A percentile compares a stretch with the other conserved stretches of the same genome.
These are phyloP conservation scores for Drosophila antonietae DNA, from an alignment of 2,888 invertebrate species.

Conservation along the genomic window DNA sequence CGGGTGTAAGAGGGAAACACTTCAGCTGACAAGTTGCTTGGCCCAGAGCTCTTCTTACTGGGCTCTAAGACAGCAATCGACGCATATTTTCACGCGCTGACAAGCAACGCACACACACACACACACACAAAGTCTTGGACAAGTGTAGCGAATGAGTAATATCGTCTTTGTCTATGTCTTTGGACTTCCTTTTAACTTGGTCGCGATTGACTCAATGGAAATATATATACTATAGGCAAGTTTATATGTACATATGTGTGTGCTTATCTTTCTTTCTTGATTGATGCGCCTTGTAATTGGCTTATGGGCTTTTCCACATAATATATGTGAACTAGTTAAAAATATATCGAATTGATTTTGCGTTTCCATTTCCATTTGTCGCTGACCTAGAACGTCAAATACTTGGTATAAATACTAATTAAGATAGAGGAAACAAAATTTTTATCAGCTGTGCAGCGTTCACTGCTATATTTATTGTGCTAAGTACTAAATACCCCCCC, in stretches of 20 bases:
- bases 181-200: constrained; percentile 45
- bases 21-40: constrained; percentile 40
- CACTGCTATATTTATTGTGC: constrained; percentile 1
- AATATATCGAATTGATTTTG: constrained; percentile 12
- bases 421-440: background rate
- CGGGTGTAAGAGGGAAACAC: constrained; percentile 38
- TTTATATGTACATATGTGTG: constrained; percentile 7
- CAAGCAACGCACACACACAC: constrained; percentile 12
- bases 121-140: constrained; percentile 28
- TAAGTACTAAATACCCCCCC: constrained; percentile 4
- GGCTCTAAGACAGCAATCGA: constrained; percentile 24
- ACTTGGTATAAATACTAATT: background rate
- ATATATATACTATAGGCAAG: background rate
- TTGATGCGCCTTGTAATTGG: constrained; percentile 74
- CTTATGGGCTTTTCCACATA: constrained; percentile 59
- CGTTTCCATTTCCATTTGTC: constrained; percentile 14
- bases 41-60: constrained; percentile 32
- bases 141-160: constrained; percentile 56
- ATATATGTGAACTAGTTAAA: constrained; percentile 39
- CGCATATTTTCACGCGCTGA: constrained; percentile 52
- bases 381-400: background rate
- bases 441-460: constrained; percentile 22
- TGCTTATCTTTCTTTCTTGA: constrained; percentile 52
- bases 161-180: constrained; percentile 23
- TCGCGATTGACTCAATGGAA: constrained; percentile 39